Evolutionary conservation across 2,888 invertebrate genomes (phyloP).

Genomic region (Amiota minor): DNA sequence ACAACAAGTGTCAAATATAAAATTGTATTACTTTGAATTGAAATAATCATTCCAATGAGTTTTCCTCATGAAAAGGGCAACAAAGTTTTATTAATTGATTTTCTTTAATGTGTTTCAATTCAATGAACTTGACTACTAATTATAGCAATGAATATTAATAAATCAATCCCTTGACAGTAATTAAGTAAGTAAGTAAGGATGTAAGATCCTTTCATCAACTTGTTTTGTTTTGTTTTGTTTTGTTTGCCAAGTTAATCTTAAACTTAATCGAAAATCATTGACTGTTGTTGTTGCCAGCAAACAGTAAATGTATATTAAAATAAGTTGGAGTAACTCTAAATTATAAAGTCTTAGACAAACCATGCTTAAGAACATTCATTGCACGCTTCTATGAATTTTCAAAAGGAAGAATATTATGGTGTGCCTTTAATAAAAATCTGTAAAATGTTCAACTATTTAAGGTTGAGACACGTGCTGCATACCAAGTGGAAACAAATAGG

Average conservation of each 20-base stretch:
- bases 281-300: background rate
- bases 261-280: background rate
- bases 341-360: background rate
- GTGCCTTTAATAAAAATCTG: constrained; percentile 17
- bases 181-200: too few relatives aligned
- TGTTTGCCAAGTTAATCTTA: background rate
- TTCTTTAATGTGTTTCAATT: background rate
- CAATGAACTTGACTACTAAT: background rate
- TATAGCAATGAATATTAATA: background rate
- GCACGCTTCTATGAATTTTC: too few relatives aligned
- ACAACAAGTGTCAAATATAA: too few relatives aligned
- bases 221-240: too few relatives aligned
- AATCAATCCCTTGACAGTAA: too few relatives aligned
- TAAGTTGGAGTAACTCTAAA: background rate
- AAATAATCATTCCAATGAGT: too few relatives aligned
- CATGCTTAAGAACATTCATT: too few relatives aligned
- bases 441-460: constrained; percentile 32
- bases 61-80: too few relatives aligned
- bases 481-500: constrained; percentile 19
- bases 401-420: background rate
- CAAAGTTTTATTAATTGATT: background rate
- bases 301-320: background rate
- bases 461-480: constrained; percentile 44
- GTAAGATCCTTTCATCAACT: too few relatives aligned
- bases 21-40: too few relatives aligned